These are phyloP conservation scores for Eidolon helvum DNA, from an alignment of 2,113 vertebrate species.

Conservation along the genomic window DNA sequence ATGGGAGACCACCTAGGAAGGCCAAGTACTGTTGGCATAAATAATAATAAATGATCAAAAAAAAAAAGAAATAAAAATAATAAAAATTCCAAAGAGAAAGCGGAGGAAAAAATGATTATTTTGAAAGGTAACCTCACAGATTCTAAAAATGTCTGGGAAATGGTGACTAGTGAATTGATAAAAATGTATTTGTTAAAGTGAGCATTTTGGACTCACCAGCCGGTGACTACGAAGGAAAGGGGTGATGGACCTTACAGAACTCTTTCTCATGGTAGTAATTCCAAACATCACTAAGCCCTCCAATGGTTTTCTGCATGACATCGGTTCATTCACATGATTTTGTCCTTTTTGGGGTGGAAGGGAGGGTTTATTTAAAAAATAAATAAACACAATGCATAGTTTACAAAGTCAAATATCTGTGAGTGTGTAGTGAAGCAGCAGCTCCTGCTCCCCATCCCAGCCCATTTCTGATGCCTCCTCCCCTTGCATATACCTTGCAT, in stretches of 20 bases:
- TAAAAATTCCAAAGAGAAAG: too few species aligned
- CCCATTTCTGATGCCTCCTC: background rate
- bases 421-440: background rate
- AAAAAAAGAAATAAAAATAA: background rate
- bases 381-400: background rate
- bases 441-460: background rate
- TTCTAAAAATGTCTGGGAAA: background rate
- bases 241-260: background rate
- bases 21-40: too few species aligned
- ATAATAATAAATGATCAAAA: too few species aligned
- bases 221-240: background rate
- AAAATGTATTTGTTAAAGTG: background rate
- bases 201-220: background rate
- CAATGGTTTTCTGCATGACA: background rate
- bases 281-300: background rate
- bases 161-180: background rate
- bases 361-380: background rate
- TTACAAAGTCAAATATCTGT: background rate
- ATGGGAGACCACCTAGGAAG: too few species aligned
- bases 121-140: background rate
- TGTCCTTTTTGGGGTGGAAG: background rate
- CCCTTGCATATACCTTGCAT: background rate
- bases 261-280: background rate
- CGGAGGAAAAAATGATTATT: too few species aligned
- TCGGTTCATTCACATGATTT: background rate